These are phyloP conservation scores for Nyctibius bracteatus DNA, from an alignment of 2,113 vertebrate species.

Conservation along the genomic window DNA sequence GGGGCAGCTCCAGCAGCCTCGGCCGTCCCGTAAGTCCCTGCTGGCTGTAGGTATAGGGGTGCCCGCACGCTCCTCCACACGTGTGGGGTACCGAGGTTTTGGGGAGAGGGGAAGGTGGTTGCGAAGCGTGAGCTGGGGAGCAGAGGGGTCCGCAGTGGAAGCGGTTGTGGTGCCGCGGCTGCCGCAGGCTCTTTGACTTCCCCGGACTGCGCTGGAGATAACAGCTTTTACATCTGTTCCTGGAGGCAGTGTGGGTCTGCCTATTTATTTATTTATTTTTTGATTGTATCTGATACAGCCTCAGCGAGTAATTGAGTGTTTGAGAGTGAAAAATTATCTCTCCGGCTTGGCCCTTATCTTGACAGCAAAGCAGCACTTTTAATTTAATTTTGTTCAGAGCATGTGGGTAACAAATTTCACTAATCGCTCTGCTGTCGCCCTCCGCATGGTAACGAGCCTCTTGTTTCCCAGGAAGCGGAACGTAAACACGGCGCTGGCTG, in stretches of 20 bases:
- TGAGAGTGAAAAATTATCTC: constrained; percentile 81
- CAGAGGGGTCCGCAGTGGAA: background rate
- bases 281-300: constrained; percentile 74
- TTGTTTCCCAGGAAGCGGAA: constrained; percentile 68
- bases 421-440: constrained; percentile 75
- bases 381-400: constrained; percentile 82
- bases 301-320: constrained; percentile 80
- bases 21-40: rapidly evolving
- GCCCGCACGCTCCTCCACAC: rapidly evolving
- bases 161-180: background rate
- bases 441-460: constrained; percentile 72
- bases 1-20: background rate
- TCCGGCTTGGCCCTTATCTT: constrained; percentile 79
- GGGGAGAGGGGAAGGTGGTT: background rate
- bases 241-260: constrained; percentile 39
- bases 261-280: constrained; percentile 48
- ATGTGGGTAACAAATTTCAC: constrained; percentile 79
- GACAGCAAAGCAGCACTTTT: constrained; percentile 80
- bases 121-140: background rate
- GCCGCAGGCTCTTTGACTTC: constrained; percentile 36
- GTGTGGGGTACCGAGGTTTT: background rate
- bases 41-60: background rate
- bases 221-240: constrained; percentile 72
- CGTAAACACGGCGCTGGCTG: background rate
- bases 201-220: constrained; percentile 48